Evolutionary conservation across 2,888 invertebrate species (phyloP).

Genomic region (Lacanobia oleracea): DNA sequence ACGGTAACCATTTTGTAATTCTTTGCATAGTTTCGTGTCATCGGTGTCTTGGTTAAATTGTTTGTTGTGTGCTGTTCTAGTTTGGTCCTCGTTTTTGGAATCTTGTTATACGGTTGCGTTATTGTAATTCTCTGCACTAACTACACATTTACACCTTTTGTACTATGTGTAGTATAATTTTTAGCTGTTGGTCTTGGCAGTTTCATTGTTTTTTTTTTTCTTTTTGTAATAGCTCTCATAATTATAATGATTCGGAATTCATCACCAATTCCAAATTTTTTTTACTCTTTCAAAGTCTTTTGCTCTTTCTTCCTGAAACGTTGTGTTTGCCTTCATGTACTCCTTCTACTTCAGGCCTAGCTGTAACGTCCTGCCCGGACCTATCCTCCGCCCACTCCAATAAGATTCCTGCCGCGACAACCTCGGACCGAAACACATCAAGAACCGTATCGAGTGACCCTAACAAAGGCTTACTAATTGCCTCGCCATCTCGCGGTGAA

Average conservation of each 20-base stretch:
- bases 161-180: neutral
- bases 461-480: slow-evolving; percentile 88
- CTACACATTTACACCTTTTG: neutral
- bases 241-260: neutral
- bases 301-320: neutral
- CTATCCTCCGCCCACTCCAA: slow-evolving; percentile 60
- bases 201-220: no score
- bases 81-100: slow-evolving; percentile 15
- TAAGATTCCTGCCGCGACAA: slow-evolving; percentile 58
- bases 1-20: slow-evolving; percentile 59
- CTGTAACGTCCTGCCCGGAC: neutral
- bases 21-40: slow-evolving; percentile 45
- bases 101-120: slow-evolving; percentile 25
- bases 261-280: neutral
- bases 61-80: slow-evolving; percentile 46
- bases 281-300: neutral
- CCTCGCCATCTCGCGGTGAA: slow-evolving; percentile 84
- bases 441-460: slow-evolving; percentile 67
- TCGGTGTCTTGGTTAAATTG: slow-evolving; percentile 53
- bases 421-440: slow-evolving; percentile 54
- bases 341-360: neutral
- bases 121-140: neutral
- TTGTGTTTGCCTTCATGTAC: neutral
- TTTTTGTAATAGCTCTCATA: neutral
- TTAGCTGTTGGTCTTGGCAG: neutral